phyloP scores from a whole-genome alignment of 2,113 vertebrate species.

The Ciconia maguari region DNA sequence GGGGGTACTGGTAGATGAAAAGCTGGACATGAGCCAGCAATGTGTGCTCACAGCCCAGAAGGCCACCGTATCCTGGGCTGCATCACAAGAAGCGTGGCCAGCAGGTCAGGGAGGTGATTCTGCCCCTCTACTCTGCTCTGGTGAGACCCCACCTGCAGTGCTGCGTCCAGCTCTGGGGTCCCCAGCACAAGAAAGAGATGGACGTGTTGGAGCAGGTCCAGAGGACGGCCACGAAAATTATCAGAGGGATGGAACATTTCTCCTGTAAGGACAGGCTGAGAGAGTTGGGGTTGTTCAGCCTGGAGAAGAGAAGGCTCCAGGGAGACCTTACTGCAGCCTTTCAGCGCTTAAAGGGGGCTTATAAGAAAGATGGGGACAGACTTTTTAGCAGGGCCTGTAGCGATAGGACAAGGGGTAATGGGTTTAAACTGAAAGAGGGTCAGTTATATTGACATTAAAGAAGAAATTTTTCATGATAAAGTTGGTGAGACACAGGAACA shows the following conservation, averaged over 20 bases:
- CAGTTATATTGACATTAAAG: background rate
- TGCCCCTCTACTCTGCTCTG: background rate
- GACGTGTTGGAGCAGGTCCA: background rate
- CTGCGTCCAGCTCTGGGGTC: background rate
- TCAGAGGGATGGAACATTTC: background rate
- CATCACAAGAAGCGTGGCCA: accelerated
- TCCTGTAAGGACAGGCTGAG: background rate
- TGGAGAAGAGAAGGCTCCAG: background rate
- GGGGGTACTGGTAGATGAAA: background rate
- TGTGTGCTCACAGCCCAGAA: accelerated
- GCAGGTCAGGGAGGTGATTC: background rate
- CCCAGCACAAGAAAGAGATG: accelerated
- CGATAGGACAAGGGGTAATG: background rate
- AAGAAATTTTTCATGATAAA: background rate
- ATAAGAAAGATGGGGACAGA: accelerated
- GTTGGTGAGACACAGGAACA: background rate
- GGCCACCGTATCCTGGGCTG: background rate
- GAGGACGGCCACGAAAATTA: background rate
- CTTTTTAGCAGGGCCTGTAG: background rate
- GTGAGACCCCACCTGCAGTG: background rate
- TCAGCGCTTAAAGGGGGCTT: background rate
- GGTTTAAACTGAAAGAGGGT: background rate
- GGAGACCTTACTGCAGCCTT: background rate
- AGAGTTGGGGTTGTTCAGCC: background rate
- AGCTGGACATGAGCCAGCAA: background rate